Base-by-base conservation (phyloP, 2,888 invertebrate species). In the Hanleya hanleyi region DNA sequence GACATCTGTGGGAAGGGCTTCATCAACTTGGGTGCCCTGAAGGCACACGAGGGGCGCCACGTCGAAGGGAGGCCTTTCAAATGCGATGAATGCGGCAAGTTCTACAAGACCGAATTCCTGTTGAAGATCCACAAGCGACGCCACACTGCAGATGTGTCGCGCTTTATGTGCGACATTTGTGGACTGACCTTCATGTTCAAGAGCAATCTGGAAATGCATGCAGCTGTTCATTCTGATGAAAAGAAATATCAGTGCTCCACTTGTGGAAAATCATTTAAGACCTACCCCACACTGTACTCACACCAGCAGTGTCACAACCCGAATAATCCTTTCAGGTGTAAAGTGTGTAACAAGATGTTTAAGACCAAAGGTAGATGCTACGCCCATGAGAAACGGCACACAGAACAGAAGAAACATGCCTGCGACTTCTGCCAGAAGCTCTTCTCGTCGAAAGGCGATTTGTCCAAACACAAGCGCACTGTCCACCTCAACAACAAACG, bases 361-460 rank as follows among this genome's bases (percentile, higher is more conserved):
- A 88, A 87, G 75, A 87, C 87, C 0, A 86, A 86, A 65, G 83
- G 84, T 32, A 76, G 86, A 5, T 80, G 84, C 32, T 83, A 84
- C 61, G 87, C 88, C 7, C 88, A 89, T 76, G 80, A 83, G 67
- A 80, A 79, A 26, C 82, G 87, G 9, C 88, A 89, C 70, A 71
- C 79, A 3, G 82, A 81, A 0, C 73, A 82, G 5, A 84, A 81
- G 36, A 83, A 83, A 26, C 86, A 80, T 74, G 76, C 75, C 33
- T 89, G 88, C 74, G 36, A 76, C 6, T 68, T 78, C 0, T 89
- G 88, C 79, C 78, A 79, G 1, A 86, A 84, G 62, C 77, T 81
- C 26, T 89, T 88, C 69, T 87, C 87, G 1, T 87, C 87, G 69
- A 87, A 87, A 70, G 87, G 87, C 6, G 88, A 88, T 0, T 73